Evolutionary conservation across 2,797 vertebrate genomes (phyloP), one percentile per base, ranked within the genome.

Genomic region (Erithacus rubecula): DNA sequence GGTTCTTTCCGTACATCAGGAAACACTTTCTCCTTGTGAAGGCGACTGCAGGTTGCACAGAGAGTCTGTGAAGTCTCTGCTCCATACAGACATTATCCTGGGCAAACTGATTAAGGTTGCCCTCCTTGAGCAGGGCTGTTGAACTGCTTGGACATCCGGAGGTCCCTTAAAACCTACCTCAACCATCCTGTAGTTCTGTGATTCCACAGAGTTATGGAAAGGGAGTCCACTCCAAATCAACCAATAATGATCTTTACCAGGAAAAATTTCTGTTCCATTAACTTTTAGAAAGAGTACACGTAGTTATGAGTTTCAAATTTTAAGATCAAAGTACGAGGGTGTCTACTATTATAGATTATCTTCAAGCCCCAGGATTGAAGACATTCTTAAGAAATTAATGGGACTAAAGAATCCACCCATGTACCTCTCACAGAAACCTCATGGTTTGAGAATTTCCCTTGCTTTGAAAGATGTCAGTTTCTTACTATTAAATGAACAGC

Each of bases 1-100:
- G 5, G 12, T 39, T 47, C 16, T 23, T n/a, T 52, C 58, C 14
- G 16, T 75, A 53, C 2, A 7, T 60, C 56, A 74, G 30, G 51
- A 81, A 64, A n/a, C 4, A 32, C 3, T 30, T 22, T 55, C 41
- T 46, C 14, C 32, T 34, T 70, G 11, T 47, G 7, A 44, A 24
- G 7, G 6, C 47, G 19, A 56, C 24, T 26, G 55, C 21, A 47
- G 7, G 12, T 27, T 60, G 7, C 17, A 37, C 6, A 37, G 30
- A 32, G 51, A 56, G 6, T 3, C 26, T 80, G 27, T 51, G 14
- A 51, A 77, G 3, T 52, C 32, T 62, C 15, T 63, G 8, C 21
- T 34, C 15, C 0, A 0, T 19, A 19, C 21, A 34, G 34, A 56
- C 4, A 32, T 24, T 26, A 30, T 17, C 11, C 18, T 27, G 14